phyloP scores from a whole-genome alignment of 2,113 vertebrate genomes.

The Festucalex cinctus region DNA sequence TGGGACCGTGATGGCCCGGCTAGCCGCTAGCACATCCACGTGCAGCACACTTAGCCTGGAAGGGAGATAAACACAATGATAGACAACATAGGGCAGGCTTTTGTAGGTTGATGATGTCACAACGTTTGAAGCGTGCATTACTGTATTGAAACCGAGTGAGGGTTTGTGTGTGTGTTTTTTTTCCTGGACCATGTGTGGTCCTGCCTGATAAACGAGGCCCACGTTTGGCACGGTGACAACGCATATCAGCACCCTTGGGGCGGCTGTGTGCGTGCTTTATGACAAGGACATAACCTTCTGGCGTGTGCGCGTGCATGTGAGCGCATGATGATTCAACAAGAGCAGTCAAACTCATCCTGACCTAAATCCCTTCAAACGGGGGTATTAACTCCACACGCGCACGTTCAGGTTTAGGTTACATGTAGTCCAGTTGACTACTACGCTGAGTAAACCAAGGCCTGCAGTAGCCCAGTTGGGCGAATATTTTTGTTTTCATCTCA shows the following conservation, averaged over 20 bases:
- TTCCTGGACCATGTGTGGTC: slow-evolving; percentile 29
- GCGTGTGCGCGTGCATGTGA: slow-evolving; percentile 13
- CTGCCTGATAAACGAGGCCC: slow-evolving; percentile 44
- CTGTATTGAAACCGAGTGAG: neutral
- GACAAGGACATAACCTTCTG: slow-evolving; percentile 52
- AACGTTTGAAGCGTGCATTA: neutral
- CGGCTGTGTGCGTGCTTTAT: slow-evolving; percentile 36
- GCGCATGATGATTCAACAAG: slow-evolving; percentile 32
- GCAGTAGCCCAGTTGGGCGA: neutral
- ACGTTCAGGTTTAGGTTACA: slow-evolving; percentile 25
- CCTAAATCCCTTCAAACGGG: slow-evolving; percentile 35
- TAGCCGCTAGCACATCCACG: too few relatives aligned
- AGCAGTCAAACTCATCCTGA: slow-evolving; percentile 33
- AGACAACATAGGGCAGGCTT: too few relatives aligned
- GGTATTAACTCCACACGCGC: slow-evolving; percentile 26
- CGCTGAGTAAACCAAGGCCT: neutral
- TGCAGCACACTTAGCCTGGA: too few relatives aligned
- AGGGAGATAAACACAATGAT: too few relatives aligned
- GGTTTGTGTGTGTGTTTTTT: slow-evolving; percentile 19
- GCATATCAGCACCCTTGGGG: slow-evolving; percentile 36
- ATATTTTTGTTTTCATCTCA: neutral
- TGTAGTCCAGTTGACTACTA: slow-evolving; percentile 6
- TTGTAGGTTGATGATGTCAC: neutral
- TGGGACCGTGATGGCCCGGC: too few relatives aligned
- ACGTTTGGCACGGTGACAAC: slow-evolving; percentile 52